Evolutionary conservation across 2,113 vertebrate species (phyloP).

Genomic region (Tragelaphus strepsiceros): DNA sequence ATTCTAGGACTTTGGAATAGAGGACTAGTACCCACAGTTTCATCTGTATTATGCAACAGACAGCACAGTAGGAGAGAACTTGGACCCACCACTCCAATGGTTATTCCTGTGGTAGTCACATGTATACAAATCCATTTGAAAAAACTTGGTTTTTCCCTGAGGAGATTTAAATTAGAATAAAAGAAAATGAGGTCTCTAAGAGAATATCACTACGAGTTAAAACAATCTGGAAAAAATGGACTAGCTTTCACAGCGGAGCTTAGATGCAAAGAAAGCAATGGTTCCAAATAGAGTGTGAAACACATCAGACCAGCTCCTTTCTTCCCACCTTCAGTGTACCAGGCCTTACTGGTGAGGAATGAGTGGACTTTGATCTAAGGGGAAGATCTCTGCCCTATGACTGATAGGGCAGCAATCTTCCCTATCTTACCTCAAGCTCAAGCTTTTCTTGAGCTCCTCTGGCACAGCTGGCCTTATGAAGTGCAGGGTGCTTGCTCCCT

Average conservation of each 20-base stretch:
- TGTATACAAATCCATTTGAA: neutral
- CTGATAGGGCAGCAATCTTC: too few relatives aligned
- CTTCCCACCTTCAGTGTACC: neutral
- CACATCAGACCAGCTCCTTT: neutral
- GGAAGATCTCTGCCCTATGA: neutral
- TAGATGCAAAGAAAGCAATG: neutral
- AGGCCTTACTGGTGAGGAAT: neutral
- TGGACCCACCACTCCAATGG: neutral
- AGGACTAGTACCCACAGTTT: neutral
- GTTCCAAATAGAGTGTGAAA: neutral
- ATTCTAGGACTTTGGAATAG: neutral
- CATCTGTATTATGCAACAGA: neutral
- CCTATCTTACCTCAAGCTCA: too few relatives aligned
- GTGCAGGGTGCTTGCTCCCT: neutral
- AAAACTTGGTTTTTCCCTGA: neutral
- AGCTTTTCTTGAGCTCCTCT: neutral
- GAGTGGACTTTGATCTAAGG: neutral
- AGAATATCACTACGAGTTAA: neutral
- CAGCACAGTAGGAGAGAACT: neutral
- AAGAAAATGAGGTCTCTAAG: neutral
- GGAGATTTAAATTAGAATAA: neutral
- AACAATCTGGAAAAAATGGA: neutral
- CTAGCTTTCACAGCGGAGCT: neutral
- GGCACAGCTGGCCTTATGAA: neutral
- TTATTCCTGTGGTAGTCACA: neutral